These are phyloP conservation scores for Dasypogon diadema DNA, from an alignment of 2,888 invertebrate species.

Conservation along the genomic window DNA sequence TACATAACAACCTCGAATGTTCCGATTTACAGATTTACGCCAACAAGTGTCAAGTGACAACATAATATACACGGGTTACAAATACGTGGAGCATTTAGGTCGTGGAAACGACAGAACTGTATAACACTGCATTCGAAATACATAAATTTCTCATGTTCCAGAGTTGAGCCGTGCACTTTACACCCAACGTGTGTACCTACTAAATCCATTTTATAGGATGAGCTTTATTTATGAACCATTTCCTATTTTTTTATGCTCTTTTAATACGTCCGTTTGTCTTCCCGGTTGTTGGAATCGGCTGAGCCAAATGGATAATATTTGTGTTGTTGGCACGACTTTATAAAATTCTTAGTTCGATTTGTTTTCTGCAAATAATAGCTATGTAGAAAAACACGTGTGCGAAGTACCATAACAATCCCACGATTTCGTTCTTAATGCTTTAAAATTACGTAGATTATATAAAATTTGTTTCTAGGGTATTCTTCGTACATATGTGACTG, in stretches of 20 bases:
- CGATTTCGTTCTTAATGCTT: too few relatives aligned
- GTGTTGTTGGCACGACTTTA: background rate
- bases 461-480: too few relatives aligned
- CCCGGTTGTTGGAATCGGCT: background rate
- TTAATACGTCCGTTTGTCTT: conserved; percentile 4
- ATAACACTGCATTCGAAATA: background rate
- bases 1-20: too few relatives aligned
- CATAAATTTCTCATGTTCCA: background rate
- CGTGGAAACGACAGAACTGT: background rate
- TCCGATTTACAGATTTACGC: background rate
- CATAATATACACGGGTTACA: background rate
- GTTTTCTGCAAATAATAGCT: too few relatives aligned
- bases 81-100: background rate
- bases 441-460: too few relatives aligned
- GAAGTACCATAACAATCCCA: too few relatives aligned
- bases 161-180: conserved; percentile 5
- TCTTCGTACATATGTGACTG: too few relatives aligned
- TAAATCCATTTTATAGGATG: background rate
- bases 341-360: background rate
- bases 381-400: too few relatives aligned
- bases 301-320: background rate
- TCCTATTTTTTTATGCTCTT: conserved; percentile 1
- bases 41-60: background rate
- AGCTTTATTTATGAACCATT: conserved; percentile 14
- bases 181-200: background rate